A percentile compares a stretch with the other conserved stretches of the same genome.
phyloP scores from a whole-genome alignment of 53 echinoderm and acorn worm genomes.

The Apostichopus leukothele region DNA sequence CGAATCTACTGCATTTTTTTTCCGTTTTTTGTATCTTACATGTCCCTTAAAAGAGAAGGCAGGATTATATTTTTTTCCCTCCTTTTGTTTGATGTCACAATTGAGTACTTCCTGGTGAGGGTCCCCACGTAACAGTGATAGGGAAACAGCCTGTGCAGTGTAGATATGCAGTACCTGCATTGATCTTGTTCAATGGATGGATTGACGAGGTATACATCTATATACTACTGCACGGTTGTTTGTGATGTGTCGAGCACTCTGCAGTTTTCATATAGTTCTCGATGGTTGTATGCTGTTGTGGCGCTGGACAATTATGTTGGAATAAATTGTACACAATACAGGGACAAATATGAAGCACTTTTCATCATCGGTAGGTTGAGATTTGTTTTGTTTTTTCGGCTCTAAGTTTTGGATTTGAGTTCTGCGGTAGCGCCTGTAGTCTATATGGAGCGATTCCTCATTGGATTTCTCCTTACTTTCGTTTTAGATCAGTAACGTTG shows the following conservation, averaged over 20 bases:
- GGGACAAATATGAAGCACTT: not conserved
- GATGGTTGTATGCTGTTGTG: not conserved
- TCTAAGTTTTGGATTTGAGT: too few relatives aligned
- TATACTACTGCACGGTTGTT: not conserved
- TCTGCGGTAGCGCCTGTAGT: too few relatives aligned
- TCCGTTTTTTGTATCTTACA: not conserved
- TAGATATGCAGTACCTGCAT: not conserved
- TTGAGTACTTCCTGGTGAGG: conserved; percentile 14
- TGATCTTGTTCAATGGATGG: not conserved
- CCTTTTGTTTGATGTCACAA: conserved; percentile 13
- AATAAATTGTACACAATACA: not conserved
- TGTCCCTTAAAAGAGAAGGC: not conserved
- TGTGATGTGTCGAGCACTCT: not conserved
- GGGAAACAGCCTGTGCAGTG: not conserved
- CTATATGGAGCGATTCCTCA: too few relatives aligned
- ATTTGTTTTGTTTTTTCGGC: not conserved
- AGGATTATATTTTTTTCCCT: not conserved
- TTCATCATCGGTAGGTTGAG: not conserved
- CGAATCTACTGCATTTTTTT: not conserved
- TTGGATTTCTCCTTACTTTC: too few relatives aligned
- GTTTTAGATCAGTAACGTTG: too few relatives aligned
- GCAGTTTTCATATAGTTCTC: not conserved
- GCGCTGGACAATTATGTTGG: not conserved
- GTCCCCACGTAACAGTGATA: not conserved
- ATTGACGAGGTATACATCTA: not conserved